phyloP scores from a whole-genome alignment of 2,797 vertebrate genomes.

The Bradypus variegatus region DNA sequence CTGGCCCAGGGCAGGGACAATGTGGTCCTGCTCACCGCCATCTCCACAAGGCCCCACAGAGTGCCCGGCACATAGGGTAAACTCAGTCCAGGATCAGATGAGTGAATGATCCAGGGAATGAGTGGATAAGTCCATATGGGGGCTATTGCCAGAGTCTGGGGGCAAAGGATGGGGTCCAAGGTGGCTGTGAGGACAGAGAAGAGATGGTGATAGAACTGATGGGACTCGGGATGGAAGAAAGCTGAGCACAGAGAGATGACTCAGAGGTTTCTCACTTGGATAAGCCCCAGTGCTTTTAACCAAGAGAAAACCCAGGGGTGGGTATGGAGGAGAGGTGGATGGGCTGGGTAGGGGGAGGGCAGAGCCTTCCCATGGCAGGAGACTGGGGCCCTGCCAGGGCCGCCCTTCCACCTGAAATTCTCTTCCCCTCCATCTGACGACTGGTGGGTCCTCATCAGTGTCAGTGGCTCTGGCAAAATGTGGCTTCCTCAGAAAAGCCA shows the following conservation, averaged over 20 bases:
- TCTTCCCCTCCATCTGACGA: neutral
- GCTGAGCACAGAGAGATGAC: neutral
- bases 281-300: conserved; percentile 27
- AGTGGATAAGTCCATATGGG: neutral
- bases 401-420: neutral
- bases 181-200: neutral
- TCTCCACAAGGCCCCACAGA: neutral
- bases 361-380: neutral
- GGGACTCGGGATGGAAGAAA: neutral
- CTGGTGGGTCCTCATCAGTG: neutral
- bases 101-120: neutral
- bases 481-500: neutral
- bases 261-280: conserved; percentile 20
- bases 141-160: neutral
- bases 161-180: neutral
- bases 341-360: neutral
- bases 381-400: neutral
- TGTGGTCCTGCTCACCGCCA: neutral
- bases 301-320: neutral
- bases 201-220: neutral
- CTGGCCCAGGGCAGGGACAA: neutral
- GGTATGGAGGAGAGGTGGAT: neutral
- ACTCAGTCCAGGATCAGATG: neutral
- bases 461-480: neutral
- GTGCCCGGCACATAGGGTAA: neutral